These are phyloP conservation scores for Eugnorisma glareosa DNA, from an alignment of 2,888 invertebrate genomes.

Conservation along the genomic window DNA sequence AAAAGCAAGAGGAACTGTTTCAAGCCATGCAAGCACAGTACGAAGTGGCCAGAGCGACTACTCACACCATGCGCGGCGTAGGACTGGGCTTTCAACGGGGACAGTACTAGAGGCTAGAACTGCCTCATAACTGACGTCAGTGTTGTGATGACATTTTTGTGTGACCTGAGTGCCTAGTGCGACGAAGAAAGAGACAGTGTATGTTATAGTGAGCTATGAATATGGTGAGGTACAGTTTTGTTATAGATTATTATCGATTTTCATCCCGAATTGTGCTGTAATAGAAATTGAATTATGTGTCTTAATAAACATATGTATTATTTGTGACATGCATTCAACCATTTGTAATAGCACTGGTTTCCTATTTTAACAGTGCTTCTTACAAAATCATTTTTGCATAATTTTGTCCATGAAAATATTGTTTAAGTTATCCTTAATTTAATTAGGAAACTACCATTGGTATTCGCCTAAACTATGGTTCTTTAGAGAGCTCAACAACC, in stretches of 20 bases:
- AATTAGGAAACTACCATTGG: slow-evolving; percentile 18
- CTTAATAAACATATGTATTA: background rate
- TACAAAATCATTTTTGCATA: background rate
- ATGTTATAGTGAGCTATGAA: slow-evolving; percentile 14
- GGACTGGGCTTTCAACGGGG: slow-evolving; percentile 93
- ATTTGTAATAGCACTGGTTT: background rate
- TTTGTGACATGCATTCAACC: slow-evolving; percentile 1
- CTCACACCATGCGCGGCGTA: slow-evolving; percentile 98
- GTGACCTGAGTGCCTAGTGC: slow-evolving; percentile 23
- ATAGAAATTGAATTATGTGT: background rate
- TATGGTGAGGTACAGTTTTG: slow-evolving; percentile 6
- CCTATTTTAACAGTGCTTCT: background rate
- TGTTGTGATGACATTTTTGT: slow-evolving; percentile 40
- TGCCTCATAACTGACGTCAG: slow-evolving; percentile 14
- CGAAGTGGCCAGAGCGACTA: slow-evolving; percentile 98
- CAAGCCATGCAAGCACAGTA: slow-evolving; percentile 98
- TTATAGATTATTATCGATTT: slow-evolving; percentile 24
- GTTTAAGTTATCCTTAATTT: background rate
- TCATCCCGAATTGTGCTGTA: background rate
- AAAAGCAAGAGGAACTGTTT: slow-evolving; percentile 96
- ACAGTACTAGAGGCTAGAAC: slow-evolving; percentile 75
- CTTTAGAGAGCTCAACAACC: slow-evolving; percentile 14
- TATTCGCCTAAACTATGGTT: background rate
- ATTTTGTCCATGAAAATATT: slow-evolving; percentile 1
- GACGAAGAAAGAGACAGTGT: slow-evolving; percentile 4